These are phyloP conservation scores for Linurgus olivaceus DNA, from an alignment of 2,797 vertebrate genomes.

Conservation along the genomic window DNA sequence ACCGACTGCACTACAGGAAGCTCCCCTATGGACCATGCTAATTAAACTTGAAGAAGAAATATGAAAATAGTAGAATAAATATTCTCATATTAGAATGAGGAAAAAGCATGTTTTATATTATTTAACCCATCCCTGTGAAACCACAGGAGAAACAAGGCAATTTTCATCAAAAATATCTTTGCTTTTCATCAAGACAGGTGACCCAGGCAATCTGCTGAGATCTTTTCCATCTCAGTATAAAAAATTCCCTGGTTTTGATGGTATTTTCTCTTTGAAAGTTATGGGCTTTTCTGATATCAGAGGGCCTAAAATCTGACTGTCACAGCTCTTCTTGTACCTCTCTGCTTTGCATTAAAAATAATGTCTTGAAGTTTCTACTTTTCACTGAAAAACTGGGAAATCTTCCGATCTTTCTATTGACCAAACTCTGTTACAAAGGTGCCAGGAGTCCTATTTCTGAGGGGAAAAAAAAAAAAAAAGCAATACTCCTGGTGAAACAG, in stretches of 20 bases:
- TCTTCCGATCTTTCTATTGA: conserved; percentile 14
- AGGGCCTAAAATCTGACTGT: neutral
- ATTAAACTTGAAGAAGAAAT: neutral
- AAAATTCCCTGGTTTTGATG: neutral
- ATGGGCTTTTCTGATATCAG: neutral
- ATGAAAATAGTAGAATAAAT: neutral
- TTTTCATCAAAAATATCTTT: conserved; percentile 33
- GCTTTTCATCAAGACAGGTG: conserved; percentile 9
- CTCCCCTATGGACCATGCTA: neutral
- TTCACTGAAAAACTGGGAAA: neutral
- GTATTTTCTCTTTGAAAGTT: neutral
- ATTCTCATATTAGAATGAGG: neutral
- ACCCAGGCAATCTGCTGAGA: neutral
- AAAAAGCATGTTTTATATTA: neutral
- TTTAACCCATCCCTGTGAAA: neutral
- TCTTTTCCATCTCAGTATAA: neutral
- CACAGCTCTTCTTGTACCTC: neutral
- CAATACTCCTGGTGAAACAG: conserved; percentile 15
- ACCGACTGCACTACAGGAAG: neutral
- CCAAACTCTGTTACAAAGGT: neutral
- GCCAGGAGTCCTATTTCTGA: conserved; percentile 2
- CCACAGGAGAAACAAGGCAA: neutral
- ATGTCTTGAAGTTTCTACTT: neutral
- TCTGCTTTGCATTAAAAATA: neutral
- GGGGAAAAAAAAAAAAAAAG: fast-evolving